Evolutionary conservation across 2,113 vertebrate genomes (phyloP), one percentile per base, ranked within the genome.

Genomic region (Apodemus speciosus): DNA sequence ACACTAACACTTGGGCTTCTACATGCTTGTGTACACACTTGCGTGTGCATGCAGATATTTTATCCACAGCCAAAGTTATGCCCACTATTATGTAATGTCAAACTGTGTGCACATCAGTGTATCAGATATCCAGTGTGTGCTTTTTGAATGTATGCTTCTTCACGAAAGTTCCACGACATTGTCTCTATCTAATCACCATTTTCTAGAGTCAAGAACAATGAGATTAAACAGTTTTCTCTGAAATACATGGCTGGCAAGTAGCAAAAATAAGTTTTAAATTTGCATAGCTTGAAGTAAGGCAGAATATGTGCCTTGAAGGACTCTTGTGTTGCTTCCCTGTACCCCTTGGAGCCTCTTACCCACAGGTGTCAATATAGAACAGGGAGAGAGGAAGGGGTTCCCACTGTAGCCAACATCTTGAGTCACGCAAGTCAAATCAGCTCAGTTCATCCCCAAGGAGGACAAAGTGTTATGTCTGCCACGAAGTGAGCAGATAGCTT

Each of bases 51-150:
- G 7, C 38, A 30, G 9, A 18, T 25, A 40, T 83, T 60, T 38
- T 60, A 27, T n/a, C 53, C 56, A 62, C 56, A 66, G 32, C 11
- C 27, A 51, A 4, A 40, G 40, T 6, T 30, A 66, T 13, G 5
- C 10, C n/a, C 46, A 11, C 30, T 66, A 10, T 15, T 46, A 38
- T 69, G 68, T 25, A 87, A 62, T 46, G 32, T 18, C 73, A 80
- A 71, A n/a, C 18, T 9, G 3, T 43, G 7, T 72, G 71, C 4
- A 1, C 62, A 7, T 56, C 53, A 18, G 14, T 15, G 35, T 0
- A 0, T 51, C 25, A 4, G 6, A 0, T 66, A 32, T 0, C 6
- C n/a, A 85, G 27, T 21, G 40, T 23, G 21, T 9, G 11, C 18
- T 51, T n/a, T 25, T 53, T 87, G 51, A 30, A 58, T 43, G 46